phyloP scores from a whole-genome alignment of 2,113 vertebrate genomes.

The Pterophyllum scalare region DNA sequence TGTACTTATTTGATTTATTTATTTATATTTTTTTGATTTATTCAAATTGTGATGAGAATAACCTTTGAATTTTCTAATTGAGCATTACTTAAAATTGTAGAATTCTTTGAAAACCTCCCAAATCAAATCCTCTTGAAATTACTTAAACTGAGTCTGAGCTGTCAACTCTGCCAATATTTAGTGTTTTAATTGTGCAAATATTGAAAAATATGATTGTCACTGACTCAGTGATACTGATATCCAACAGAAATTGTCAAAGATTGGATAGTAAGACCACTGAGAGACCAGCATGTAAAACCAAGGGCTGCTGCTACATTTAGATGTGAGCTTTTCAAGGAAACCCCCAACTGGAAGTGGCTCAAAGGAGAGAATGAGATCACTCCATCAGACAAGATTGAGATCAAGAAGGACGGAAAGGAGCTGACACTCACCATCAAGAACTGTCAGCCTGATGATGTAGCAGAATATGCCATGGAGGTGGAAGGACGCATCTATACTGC shows the following conservation, averaged over 20 bases:
- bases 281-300: constrained; percentile 96
- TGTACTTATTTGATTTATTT: too few relatives aligned
- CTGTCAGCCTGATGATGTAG: constrained; percentile 89
- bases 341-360: constrained; percentile 94
- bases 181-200: not conserved
- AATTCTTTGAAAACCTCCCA: too few relatives aligned
- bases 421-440: constrained; percentile 92
- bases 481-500: constrained; percentile 93
- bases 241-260: constrained; percentile 91
- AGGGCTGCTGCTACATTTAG: constrained; percentile 89
- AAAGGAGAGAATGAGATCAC: constrained; percentile 92
- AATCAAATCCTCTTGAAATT: too few relatives aligned
- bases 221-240: constrained; percentile 1
- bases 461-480: constrained; percentile 91
- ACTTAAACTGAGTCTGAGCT: not conserved
- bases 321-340: constrained; percentile 91
- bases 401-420: constrained; percentile 89
- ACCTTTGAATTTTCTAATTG: not conserved
- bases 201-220: not conserved
- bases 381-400: constrained; percentile 91
- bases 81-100: not conserved
- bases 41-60: too few relatives aligned
- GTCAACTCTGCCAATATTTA: not conserved
- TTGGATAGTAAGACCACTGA: constrained; percentile 94
- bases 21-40: too few relatives aligned